Conservation (phyloP, 2,888 invertebrate species). For the Podotricha telesiphe region DNA sequence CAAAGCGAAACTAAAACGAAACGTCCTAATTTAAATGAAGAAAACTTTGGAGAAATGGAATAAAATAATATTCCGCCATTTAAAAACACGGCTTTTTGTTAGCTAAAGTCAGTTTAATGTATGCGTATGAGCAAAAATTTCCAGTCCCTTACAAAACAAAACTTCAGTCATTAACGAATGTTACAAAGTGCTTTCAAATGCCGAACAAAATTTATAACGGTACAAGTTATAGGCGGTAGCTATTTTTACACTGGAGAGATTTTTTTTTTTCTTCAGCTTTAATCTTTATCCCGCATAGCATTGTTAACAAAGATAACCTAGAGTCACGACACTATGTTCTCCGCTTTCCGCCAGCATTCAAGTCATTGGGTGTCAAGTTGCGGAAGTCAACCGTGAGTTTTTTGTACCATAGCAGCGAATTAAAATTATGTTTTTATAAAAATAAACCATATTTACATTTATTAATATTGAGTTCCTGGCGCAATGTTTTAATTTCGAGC, state of each 20-base stretch:
- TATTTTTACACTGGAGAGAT: background rate
- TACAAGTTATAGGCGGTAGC: constrained; percentile 22
- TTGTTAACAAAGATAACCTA: too few species aligned
- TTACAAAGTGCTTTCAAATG: constrained; percentile 41
- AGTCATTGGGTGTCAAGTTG: too few species aligned
- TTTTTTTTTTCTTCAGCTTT: too few species aligned
- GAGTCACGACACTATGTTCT: too few species aligned
- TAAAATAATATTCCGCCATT: background rate
- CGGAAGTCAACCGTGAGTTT: too few species aligned
- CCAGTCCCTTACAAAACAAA: constrained; percentile 41
- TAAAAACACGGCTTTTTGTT: background rate
- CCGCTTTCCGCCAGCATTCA: too few species aligned
- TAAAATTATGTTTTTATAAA: too few species aligned
- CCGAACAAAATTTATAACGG: constrained; percentile 24
- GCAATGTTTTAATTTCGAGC: too few species aligned
- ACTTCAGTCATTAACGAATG: constrained; percentile 49
- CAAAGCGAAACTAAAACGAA: background rate
- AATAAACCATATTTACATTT: too few species aligned
- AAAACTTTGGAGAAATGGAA: background rate
- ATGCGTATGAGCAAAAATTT: constrained; percentile 18
- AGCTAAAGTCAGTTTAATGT: constrained; percentile 15
- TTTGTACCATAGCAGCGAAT: too few species aligned
- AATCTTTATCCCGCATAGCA: too few species aligned
- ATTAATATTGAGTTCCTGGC: too few species aligned
- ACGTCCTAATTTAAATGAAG: constrained; percentile 7